phyloP scores from a whole-genome alignment of 2,888 invertebrate genomes.

The Smittia aterrima region DNA sequence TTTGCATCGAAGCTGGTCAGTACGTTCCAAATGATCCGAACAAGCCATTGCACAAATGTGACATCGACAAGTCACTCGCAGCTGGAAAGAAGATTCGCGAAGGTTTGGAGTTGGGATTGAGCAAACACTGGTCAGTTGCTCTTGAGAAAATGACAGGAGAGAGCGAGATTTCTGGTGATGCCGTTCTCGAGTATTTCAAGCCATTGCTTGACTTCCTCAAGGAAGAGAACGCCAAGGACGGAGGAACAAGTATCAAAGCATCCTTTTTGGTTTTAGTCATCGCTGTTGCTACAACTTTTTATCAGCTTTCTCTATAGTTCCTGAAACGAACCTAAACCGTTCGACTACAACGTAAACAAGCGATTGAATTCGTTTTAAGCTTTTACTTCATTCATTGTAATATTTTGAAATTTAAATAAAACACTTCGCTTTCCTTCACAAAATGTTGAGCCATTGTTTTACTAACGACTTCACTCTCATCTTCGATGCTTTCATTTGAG shows the following conservation, averaged over 20 bases:
- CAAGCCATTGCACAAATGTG: conserved; percentile 68
- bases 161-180: conserved; percentile 57
- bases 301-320: too few relatives aligned
- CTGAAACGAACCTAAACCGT: too few relatives aligned
- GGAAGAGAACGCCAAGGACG: conserved; percentile 52
- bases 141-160: conserved; percentile 60
- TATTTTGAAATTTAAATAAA: background rate
- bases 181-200: conserved; percentile 60
- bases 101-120: conserved; percentile 55
- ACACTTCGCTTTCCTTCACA: background rate
- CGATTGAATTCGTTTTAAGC: too few relatives aligned
- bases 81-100: conserved; percentile 64
- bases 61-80: conserved; percentile 64
- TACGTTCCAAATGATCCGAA: conserved; percentile 56
- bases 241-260: too few relatives aligned
- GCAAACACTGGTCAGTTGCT: conserved; percentile 59
- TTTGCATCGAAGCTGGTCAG: conserved; percentile 68
- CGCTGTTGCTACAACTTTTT: background rate
- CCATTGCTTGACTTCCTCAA: conserved; percentile 58
- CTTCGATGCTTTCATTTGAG: background rate
- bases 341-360: background rate
- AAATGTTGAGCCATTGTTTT: background rate
- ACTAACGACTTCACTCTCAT: background rate
- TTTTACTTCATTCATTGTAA: conserved; percentile 7
- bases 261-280: background rate